Evolutionary conservation across 2,888 invertebrate genomes (phyloP).

Genomic region (Agrochola litura): DNA sequence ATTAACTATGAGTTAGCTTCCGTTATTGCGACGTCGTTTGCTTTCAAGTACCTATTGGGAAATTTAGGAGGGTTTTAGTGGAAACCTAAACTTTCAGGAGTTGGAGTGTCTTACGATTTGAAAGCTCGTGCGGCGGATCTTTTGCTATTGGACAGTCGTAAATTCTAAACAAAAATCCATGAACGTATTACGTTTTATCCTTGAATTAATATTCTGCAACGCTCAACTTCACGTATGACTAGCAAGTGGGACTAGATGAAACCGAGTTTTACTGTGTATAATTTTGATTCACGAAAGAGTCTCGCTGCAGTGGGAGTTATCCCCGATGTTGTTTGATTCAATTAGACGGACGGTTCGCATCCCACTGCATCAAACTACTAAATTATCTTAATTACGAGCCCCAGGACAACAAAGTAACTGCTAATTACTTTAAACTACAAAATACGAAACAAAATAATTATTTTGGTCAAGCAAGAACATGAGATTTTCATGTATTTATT

Average conservation of each 20-base stretch:
- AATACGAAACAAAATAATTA: constrained; percentile 60
- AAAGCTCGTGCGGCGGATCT: background rate
- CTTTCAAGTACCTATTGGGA: constrained; percentile 18
- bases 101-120: background rate
- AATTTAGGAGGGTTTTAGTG: constrained; percentile 12
- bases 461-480: constrained; percentile 28
- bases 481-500: constrained; percentile 26
- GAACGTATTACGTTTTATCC: background rate
- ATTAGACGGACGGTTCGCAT: constrained; percentile 74
- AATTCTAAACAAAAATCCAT: background rate
- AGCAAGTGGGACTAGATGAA: constrained; percentile 24
- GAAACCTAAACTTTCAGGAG: constrained; percentile 8
- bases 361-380: constrained; percentile 71
- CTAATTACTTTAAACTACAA: constrained; percentile 79
- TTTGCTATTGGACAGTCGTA: background rate
- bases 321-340: constrained; percentile 77
- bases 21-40: constrained; percentile 35
- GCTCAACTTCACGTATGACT: constrained; percentile 31
- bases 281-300: constrained; percentile 68
- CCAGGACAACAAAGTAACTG: constrained; percentile 74
- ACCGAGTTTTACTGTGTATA: constrained; percentile 26
- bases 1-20: constrained; percentile 45
- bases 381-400: constrained; percentile 81
- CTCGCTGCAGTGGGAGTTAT: constrained; percentile 74
- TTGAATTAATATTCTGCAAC: constrained; percentile 32